A percentile compares a stretch with the other conserved stretches of the same genome.
Evolutionary conservation across 1,140 invertebrate species (phyloP).

Genomic region (Berghia stephanieae): DNA sequence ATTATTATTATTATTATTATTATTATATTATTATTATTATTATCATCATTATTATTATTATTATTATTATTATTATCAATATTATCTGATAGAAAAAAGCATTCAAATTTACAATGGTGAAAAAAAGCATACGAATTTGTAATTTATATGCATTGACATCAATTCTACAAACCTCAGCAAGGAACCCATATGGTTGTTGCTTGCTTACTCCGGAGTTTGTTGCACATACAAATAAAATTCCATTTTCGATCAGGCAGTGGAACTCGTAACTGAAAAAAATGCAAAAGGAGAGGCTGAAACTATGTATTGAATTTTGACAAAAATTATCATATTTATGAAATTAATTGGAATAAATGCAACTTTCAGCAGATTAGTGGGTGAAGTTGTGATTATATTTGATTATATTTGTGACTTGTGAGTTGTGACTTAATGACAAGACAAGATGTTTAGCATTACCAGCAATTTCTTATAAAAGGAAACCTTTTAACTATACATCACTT

Average conservation of each 20-base stretch:
- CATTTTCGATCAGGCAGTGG: slow-evolving; percentile 64
- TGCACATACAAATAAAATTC: slow-evolving; percentile 63
- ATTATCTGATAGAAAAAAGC: too few species aligned
- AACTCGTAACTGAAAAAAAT: slow-evolving; percentile 59
- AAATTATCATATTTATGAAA: neutral
- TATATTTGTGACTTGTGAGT: too few species aligned
- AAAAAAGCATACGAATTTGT: neutral
- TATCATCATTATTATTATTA: too few species aligned
- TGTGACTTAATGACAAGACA: too few species aligned
- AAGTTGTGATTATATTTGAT: neutral
- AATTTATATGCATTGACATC: neutral
- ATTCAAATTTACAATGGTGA: too few species aligned
- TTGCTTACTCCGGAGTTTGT: slow-evolving; percentile 57
- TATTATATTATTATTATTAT: too few species aligned
- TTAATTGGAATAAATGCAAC: neutral
- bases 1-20: too few species aligned
- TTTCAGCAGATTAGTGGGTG: too few species aligned
- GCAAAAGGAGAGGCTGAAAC: neutral
- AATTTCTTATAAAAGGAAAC: too few species aligned
- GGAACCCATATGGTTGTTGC: slow-evolving; percentile 59
- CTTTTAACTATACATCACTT: too few species aligned
- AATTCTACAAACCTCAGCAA: slow-evolving; percentile 56
- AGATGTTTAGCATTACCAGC: neutral
- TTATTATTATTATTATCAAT: too few species aligned
- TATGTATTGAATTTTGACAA: neutral